Evolutionary conservation across 2,888 invertebrate genomes (phyloP).

Genomic region (Drosophila kuntzei): DNA sequence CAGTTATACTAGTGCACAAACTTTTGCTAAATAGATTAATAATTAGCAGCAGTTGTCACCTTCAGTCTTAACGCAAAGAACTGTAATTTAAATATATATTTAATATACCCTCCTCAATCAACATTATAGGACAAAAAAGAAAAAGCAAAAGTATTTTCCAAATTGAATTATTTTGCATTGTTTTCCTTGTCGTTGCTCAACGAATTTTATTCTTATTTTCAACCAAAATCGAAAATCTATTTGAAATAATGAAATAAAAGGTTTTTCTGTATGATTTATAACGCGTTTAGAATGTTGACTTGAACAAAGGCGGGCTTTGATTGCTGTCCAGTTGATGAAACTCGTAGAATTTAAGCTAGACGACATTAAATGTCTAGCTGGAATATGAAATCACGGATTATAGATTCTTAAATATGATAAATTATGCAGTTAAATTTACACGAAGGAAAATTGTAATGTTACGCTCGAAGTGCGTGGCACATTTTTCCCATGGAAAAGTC

Average conservation of each 20-base stretch:
- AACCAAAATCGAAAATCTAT: slow-evolving; percentile 30
- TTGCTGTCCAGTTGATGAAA: slow-evolving; percentile 1
- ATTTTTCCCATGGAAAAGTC: slow-evolving; percentile 25
- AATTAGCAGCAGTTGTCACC: too few relatives aligned
- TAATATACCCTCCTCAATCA: background rate
- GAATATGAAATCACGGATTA: slow-evolving; percentile 53
- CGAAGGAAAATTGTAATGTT: slow-evolving; percentile 70
- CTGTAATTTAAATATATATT: too few relatives aligned
- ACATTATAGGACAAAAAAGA: background rate
- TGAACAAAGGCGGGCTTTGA: background rate
- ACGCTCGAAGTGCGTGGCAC: slow-evolving; percentile 46
- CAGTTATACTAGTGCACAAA: too few relatives aligned
- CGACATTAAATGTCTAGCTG: slow-evolving; percentile 3
- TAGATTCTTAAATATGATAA: slow-evolving; percentile 84
- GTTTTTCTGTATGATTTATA: slow-evolving; percentile 60
- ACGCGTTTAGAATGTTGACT: slow-evolving; percentile 44
- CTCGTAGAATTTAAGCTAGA: slow-evolving; percentile 27
- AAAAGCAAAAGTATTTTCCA: slow-evolving; percentile 62
- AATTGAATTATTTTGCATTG: slow-evolving; percentile 72
- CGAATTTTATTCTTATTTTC: slow-evolving; percentile 27
- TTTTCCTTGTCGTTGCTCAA: slow-evolving; percentile 37
- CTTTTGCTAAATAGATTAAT: too few relatives aligned
- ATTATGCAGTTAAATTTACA: slow-evolving; percentile 78
- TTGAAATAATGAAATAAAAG: slow-evolving; percentile 26
- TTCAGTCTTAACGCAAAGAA: too few relatives aligned